Base-by-base conservation (phyloP, 2,888 invertebrate genomes). In the Thecophora atra region DNA sequence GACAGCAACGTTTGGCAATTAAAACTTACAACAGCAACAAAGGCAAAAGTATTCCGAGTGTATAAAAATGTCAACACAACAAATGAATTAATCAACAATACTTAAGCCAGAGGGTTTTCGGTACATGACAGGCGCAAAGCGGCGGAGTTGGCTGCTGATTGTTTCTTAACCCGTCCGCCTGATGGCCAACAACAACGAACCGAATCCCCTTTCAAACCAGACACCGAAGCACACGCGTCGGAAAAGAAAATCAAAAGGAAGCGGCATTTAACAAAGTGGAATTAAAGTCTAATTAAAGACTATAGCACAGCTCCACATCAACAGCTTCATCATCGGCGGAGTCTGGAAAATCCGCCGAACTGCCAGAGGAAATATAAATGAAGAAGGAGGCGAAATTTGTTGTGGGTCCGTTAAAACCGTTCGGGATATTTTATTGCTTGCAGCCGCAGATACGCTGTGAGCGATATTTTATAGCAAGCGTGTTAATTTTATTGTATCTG, bases 41-140 rank as follows among this genome's bases (percentile, higher is more conserved):
- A 42, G 21, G 8, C 28, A 28, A 42, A 63, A 21, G 47, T 64
- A 44, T 15, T 26, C 47, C 44, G 67, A 72, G 58, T 72, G 77
- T 78, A 80, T 80, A 77, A 74, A 77, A 77, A 77, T 78, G 80
- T 79, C 82, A 77, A 72, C 74, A 74, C 69, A 72, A 66, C 72
- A 21, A 52, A 52, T 56, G 63, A 80, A 79, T 76, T 72, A 78
- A 74, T 77, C 70, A 74, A 73, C 56, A 69, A 72, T 47, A 65
- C 73, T 62, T 58, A 72, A 69, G 72, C 56, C 72, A 19, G 11
- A 52, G 70, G 66, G 63, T 52, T 63, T 70, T n/a, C n/a, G n/a
- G n/a, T 63, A 68, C 51, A 26, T 28, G 62, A 37, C 26, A 28
- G 17, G n/a, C n/a, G n/a, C 37, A 28, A 37, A 42, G 47, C 21